Evolutionary conservation across 2,113 vertebrate genomes (phyloP).

Genomic region (Plotosus lineatus): DNA sequence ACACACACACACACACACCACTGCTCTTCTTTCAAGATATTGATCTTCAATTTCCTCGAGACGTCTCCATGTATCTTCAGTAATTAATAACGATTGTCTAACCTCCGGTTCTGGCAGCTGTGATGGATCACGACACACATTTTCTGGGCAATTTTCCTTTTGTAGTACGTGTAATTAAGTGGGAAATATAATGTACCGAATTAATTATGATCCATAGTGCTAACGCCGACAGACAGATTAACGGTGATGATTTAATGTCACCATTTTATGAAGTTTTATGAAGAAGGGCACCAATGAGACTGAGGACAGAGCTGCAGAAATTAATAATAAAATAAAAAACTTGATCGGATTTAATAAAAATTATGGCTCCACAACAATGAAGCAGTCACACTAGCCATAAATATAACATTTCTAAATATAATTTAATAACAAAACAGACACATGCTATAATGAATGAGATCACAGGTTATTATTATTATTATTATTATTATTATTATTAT

Average conservation of each 20-base stretch:
- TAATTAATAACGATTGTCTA: slow-evolving; percentile 68
- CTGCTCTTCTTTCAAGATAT: slow-evolving; percentile 5
- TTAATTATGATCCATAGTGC: slow-evolving; percentile 77
- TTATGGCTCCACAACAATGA: not conserved
- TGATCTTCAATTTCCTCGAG: slow-evolving; percentile 34
- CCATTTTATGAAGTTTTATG: slow-evolving; percentile 65
- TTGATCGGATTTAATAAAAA: not conserved
- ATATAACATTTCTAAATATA: too few relatives aligned
- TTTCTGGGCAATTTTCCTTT: slow-evolving; percentile 74
- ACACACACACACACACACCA: not conserved
- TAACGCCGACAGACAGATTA: slow-evolving; percentile 72
- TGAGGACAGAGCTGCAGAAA: not conserved
- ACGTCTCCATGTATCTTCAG: slow-evolving; percentile 63
- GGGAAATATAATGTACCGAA: slow-evolving; percentile 71
- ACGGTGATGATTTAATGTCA: slow-evolving; percentile 65
- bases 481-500: too few relatives aligned
- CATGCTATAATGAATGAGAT: too few relatives aligned
- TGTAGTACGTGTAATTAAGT: slow-evolving; percentile 75
- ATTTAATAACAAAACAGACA: not conserved
- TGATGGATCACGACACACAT: slow-evolving; percentile 71
- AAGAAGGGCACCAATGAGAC: slow-evolving; percentile 29
- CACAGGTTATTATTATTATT: too few relatives aligned
- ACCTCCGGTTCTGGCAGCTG: slow-evolving; percentile 55
- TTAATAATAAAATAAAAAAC: not conserved
- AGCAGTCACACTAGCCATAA: not conserved